A percentile compares a stretch with the other conserved stretches of the same genome.
Conservation (phyloP, 2,888 invertebrate species). For the Mimachlamys varia region DNA sequence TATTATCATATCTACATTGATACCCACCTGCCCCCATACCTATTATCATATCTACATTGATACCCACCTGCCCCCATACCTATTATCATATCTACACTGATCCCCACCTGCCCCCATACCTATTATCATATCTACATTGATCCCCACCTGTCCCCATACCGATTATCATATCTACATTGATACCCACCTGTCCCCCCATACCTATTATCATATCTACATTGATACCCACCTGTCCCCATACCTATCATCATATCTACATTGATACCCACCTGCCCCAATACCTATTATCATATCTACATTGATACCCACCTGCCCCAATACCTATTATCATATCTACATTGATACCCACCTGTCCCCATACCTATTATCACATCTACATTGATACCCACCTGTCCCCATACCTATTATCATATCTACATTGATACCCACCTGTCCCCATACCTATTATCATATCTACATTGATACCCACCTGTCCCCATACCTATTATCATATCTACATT, state of each 20-base stretch:
- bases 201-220: conserved; percentile 47
- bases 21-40: conserved; percentile 47
- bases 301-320: too few species aligned
- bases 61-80: conserved; percentile 47
- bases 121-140: conserved; percentile 46
- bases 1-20: conserved; percentile 46
- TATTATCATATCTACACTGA: conserved; percentile 46
- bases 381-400: too few species aligned
- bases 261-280: too few species aligned
- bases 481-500: too few species aligned
- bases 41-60: conserved; percentile 46
- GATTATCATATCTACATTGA: conserved; percentile 46
- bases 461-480: too few species aligned
- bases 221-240: conserved; percentile 47
- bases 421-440: too few species aligned
- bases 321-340: too few species aligned
- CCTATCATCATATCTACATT: conserved; percentile 47
- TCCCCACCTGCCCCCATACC: conserved; percentile 47
- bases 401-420: too few species aligned
- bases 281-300: too few species aligned
- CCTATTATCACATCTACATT: too few species aligned
- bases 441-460: too few species aligned
- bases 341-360: too few species aligned
- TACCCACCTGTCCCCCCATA: conserved; percentile 47
- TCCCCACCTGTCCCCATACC: conserved; percentile 47